A percentile compares a stretch with the other conserved stretches of the same genome.
These are phyloP conservation scores for Eulacestoma nigropectus DNA, from an alignment of 2,113 vertebrate species.

Conservation along the genomic window DNA sequence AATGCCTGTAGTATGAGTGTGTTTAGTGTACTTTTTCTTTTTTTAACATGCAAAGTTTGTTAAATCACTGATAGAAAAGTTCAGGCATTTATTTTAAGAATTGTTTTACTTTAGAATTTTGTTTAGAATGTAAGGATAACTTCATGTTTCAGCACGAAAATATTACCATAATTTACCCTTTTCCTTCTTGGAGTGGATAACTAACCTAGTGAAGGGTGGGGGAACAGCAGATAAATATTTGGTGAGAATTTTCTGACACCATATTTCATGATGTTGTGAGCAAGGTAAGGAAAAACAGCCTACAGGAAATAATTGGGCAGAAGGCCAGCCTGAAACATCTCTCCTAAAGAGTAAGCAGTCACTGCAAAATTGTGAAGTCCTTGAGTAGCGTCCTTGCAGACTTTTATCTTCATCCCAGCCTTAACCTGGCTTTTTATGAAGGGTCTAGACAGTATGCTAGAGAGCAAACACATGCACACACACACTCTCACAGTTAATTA, in stretches of 20 bases:
- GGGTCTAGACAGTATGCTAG: not conserved
- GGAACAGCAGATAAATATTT: not conserved
- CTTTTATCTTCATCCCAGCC: not conserved
- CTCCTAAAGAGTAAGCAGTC: not conserved
- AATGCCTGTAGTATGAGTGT: conserved; percentile 39
- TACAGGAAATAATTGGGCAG: not conserved
- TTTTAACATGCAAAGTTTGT: not conserved
- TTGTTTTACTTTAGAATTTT: not conserved
- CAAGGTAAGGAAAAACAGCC: not conserved
- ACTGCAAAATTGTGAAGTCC: not conserved
- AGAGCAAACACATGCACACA: not conserved
- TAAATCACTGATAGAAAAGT: not conserved
- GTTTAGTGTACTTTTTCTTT: conserved; percentile 29
- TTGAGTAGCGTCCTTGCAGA: not conserved
- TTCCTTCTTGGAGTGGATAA: conserved; percentile 28
- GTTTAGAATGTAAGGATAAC: not conserved
- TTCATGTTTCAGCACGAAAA: conserved; percentile 13
- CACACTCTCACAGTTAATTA: not conserved
- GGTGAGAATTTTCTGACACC: not conserved
- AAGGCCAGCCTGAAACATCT: not conserved
- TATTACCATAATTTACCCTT: not conserved
- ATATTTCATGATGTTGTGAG: not conserved
- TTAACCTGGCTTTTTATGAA: not conserved
- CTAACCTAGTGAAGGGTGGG: not conserved
- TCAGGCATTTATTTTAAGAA: not conserved